Base-by-base conservation (phyloP, 2,113 vertebrate species). In the Neolamprologus kungweensis region DNA sequence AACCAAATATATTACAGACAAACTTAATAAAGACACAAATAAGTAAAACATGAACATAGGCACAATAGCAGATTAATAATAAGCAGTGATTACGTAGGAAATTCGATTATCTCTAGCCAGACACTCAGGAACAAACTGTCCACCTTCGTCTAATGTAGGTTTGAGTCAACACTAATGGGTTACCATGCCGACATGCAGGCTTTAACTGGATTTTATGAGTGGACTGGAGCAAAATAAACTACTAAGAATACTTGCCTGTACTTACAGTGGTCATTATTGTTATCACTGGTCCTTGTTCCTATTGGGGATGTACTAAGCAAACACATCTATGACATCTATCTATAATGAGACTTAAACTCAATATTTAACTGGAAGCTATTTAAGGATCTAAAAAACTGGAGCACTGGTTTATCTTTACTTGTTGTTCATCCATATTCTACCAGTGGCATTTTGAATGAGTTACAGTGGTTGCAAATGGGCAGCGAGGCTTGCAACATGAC, bases 331-430 rank as follows among this genome's bases (percentile, higher is more conserved):
- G 9, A 47, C 40, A 45, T 73, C 40, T 26, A 45, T 45, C 71
- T 28, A 47, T 17, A 47, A 17, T 47, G 9, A 75, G 23, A 47
- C 40, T 47, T 47, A 50, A 19, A 75, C 23, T 50, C 16, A 0
- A 75, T 75, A 75, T 75, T 75, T 75, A 47, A 75, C 40, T 47
- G 40, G 42, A 47, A 47, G 42, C 71, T 7, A 47, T 75, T 75
- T 19, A 47, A 50, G 9, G 23, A 19, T 47, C 14, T 75, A 47
- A 47, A 45, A 75, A 31, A 75, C 42, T 2, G 5, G 23, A 28
- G 40, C 23, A 28, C 14, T 19, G 40, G 6, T 9, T 47, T 73
- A 26, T 45, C 21, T 73, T 75, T 47, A 28, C 71, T 75, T 47
- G 14, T 7, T 17, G 14, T 75, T 47, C 45, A 45, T 75, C 68